Base-by-base conservation (phyloP, 1,140 invertebrate species). In the Cyclina sinensis region DNA sequence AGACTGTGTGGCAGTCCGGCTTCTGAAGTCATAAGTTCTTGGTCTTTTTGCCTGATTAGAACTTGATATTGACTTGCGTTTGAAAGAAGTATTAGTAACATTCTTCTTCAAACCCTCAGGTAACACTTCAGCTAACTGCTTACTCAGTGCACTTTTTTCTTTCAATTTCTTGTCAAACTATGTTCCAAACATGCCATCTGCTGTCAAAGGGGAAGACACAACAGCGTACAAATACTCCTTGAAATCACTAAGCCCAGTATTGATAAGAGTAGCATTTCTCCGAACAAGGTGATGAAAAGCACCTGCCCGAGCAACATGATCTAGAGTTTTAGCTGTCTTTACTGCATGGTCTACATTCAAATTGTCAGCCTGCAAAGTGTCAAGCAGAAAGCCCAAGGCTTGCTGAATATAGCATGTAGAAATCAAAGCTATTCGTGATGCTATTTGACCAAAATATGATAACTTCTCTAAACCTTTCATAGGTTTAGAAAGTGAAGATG, bases 281-380 rank as follows among this genome's bases (percentile, higher is more conserved):
- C 74, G 1, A 18, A 80, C 46, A n/a, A 87, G 24, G 80, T 87
- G 85, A 24, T 68, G 32, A 59, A 68, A 87, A n/a, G 35, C 85
- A 0, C 73, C 74, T 37, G 74, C 39, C 16, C 76, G 48, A 2
- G 68, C 85, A 43, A 65, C 24, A n/a, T 68, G 74, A 59, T 87
- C 85, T 12, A 87, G 39, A 54, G 51, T 21, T 48, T 87, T 79
- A 2, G 85, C 80, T 24, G 27, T 30, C 46, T 86, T 48, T 54
- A 51, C 46, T 21, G 11, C 30, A 7, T 21, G 12, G 9, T 86
- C 83, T 21, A 70, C 43, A 21, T 62, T 39, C 11, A 32, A 46
- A 9, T 27, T 14, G 27, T 27, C 24, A 12, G 74, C 5, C 74
- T 78, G n/a, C 16, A 78, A 51, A n/a, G 35, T 30, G 9, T 78